Percentiles rank a stretch among this genome's conserved stretches.
phyloP scores from a whole-genome alignment of 2,113 vertebrate species.

The Pseudopipra pipra region DNA sequence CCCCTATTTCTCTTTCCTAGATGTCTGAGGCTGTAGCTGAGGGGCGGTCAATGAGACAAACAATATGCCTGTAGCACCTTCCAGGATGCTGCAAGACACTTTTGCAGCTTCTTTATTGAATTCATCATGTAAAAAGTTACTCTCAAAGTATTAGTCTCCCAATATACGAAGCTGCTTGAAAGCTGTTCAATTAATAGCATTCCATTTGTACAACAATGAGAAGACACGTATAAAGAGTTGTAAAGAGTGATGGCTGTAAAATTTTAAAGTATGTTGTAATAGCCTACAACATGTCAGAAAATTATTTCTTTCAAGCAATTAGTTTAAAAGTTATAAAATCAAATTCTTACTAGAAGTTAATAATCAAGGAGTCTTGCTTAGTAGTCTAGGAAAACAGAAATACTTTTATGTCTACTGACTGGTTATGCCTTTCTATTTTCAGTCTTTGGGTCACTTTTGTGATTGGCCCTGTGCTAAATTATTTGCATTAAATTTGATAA shows the following conservation, averaged over 20 bases:
- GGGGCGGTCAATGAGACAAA: not conserved
- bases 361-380: not conserved
- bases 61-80: not conserved
- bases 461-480: conserved; percentile 27
- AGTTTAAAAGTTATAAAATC: not conserved
- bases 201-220: not conserved
- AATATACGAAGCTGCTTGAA: not conserved
- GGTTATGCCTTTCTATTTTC: not conserved
- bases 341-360: not conserved
- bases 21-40: not conserved
- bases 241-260: not conserved
- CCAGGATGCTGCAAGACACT: not conserved
- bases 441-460: conserved; percentile 8
- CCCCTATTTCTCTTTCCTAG: not conserved
- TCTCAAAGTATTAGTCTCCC: not conserved
- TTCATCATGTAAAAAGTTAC: not conserved
- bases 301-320: not conserved
- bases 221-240: not conserved
- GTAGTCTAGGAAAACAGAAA: not conserved
- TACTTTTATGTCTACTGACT: not conserved
- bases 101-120: not conserved
- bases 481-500: conserved; percentile 46
- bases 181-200: not conserved
- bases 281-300: not conserved
- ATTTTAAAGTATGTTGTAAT: not conserved